These are phyloP conservation scores for Lomographa bimaculata DNA, from an alignment of 2,888 invertebrate species.

Conservation along the genomic window DNA sequence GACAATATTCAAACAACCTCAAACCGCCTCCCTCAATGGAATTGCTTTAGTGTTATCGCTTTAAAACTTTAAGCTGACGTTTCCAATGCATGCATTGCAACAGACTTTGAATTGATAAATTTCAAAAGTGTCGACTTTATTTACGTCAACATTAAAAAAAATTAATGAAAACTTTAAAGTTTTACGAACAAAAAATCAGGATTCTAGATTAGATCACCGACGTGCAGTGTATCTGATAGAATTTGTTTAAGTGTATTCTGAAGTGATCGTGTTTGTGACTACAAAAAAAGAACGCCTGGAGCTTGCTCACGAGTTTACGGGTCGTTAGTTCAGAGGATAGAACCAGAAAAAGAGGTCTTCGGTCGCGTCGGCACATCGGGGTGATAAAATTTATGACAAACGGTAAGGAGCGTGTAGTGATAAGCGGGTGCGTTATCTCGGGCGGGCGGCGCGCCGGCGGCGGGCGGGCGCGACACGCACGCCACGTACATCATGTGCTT, in stretches of 20 bases:
- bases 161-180: slow-evolving; percentile 18
- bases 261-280: slow-evolving; percentile 74
- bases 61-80: slow-evolving; percentile 47
- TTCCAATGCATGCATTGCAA: slow-evolving; percentile 28
- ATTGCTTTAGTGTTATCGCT: slow-evolving; percentile 64
- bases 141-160: slow-evolving; percentile 38
- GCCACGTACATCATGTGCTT: slow-evolving; percentile 43
- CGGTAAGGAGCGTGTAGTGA: slow-evolving; percentile 78
- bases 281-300: slow-evolving; percentile 60
- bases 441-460: slow-evolving; percentile 39
- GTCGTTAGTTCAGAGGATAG: slow-evolving; percentile 71
- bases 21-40: slow-evolving; percentile 64
- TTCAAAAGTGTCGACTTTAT: slow-evolving; percentile 51
- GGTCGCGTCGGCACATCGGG: slow-evolving; percentile 70
- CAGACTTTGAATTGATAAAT: slow-evolving; percentile 37
- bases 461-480: slow-evolving; percentile 38
- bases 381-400: slow-evolving; percentile 81
- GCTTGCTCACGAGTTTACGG: slow-evolving; percentile 71
- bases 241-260: slow-evolving; percentile 40
- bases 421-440: slow-evolving; percentile 68
- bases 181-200: not conserved
- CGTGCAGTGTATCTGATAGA: slow-evolving; percentile 51
- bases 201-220: slow-evolving; percentile 3
- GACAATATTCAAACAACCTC: slow-evolving; percentile 70
- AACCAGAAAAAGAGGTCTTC: slow-evolving; percentile 64